phyloP scores from a whole-genome alignment of 2,113 vertebrate genomes.

The Phyllostomus discolor region DNA sequence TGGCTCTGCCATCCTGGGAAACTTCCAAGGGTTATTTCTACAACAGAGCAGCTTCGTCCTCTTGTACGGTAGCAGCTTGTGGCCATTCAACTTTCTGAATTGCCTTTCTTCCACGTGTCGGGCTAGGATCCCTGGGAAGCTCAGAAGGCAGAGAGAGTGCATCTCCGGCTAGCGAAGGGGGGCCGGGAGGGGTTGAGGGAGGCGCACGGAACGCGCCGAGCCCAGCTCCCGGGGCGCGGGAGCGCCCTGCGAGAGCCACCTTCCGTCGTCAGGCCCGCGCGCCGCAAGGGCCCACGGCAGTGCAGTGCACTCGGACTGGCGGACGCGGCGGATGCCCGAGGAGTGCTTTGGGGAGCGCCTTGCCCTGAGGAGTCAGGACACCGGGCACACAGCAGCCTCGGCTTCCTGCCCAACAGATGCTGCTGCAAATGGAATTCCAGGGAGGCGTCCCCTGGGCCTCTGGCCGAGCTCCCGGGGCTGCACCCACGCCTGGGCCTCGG shows the following conservation, averaged over 20 bases:
- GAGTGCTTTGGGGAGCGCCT: background rate
- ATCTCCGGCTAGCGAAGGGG: background rate
- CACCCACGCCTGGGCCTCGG: background rate
- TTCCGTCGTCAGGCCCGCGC: background rate
- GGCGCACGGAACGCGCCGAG: too few relatives aligned
- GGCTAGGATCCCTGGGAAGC: background rate
- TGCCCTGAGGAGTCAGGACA: background rate
- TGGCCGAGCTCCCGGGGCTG: background rate
- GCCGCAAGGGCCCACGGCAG: background rate
- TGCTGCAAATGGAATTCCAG: slow-evolving; percentile 54
- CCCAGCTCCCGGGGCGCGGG: too few relatives aligned
- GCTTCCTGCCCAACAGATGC: slow-evolving; percentile 38
- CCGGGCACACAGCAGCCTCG: rapidly evolving
- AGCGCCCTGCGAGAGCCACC: background rate
- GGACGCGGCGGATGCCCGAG: too few relatives aligned
- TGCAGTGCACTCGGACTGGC: background rate
- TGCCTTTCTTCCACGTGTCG: background rate
- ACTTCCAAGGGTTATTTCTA: background rate
- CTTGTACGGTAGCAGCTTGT: background rate
- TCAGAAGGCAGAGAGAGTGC: too few relatives aligned
- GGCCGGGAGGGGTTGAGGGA: background rate
- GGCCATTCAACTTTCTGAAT: background rate
- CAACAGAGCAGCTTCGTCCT: background rate
- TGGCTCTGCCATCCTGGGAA: background rate
- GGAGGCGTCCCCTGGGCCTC: background rate